Percentiles rank a stretch among this genome's conserved stretches.
These are phyloP conservation scores for Taenioides sp. DNA, from an alignment of 2,797 vertebrate genomes.

Conservation along the genomic window DNA sequence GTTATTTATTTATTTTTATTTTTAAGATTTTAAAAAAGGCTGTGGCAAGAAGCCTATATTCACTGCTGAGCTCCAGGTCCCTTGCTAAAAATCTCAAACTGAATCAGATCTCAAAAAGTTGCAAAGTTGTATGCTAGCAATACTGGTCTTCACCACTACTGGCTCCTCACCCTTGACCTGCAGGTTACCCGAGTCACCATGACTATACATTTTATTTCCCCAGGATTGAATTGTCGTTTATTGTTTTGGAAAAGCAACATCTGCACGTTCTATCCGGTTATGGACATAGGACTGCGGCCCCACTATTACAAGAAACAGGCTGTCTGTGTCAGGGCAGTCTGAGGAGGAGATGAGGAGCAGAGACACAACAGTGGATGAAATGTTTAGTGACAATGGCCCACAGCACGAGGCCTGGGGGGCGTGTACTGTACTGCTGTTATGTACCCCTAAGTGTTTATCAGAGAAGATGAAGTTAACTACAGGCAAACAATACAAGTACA, in stretches of 20 bases:
- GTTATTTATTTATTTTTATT: not conserved
- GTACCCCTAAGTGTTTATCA: slow-evolving; percentile 37
- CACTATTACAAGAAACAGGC: slow-evolving; percentile 62
- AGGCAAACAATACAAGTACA: slow-evolving; percentile 38
- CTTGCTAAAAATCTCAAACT: not conserved
- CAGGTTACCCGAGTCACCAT: slow-evolving; percentile 22
- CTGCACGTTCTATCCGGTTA: slow-evolving; percentile 64
- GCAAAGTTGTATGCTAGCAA: not conserved
- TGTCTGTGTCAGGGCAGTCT: slow-evolving; percentile 65
- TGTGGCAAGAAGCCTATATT: not conserved
- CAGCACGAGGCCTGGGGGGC: slow-evolving; percentile 51
- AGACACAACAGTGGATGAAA: slow-evolving; percentile 58
- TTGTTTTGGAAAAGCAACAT: slow-evolving; percentile 69
- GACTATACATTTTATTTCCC: slow-evolving; percentile 26
- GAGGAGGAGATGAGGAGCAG: slow-evolving; percentile 54
- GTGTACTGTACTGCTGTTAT: slow-evolving; percentile 46
- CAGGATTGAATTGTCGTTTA: slow-evolving; percentile 63
- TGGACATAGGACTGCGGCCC: slow-evolving; percentile 60
- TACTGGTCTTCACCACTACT: not conserved
- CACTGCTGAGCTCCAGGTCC: not conserved
- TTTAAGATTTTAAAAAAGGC: no score
- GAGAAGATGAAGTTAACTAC: slow-evolving; percentile 33
- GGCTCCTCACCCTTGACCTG: not conserved
- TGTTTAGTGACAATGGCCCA: slow-evolving; percentile 70
- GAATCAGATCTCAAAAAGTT: not conserved